Base-by-base conservation (phyloP, 2,888 invertebrate genomes). In the Conus canariensis region DNA sequence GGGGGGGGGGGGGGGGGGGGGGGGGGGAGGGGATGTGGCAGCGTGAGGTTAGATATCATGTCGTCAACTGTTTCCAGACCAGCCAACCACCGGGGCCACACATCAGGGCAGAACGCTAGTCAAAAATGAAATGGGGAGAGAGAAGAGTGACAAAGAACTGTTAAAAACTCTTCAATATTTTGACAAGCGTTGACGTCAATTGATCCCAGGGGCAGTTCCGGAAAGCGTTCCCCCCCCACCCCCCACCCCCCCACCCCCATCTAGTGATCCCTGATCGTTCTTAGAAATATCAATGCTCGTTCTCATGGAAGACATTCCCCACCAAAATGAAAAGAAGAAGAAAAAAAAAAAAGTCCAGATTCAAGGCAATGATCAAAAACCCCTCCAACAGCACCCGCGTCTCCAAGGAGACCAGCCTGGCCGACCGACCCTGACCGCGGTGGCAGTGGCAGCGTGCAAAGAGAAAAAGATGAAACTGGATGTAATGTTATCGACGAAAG, bases 351-450 rank as follows among this genome's bases (percentile, higher is more conserved):
- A 16, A 16, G 82, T 83, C 82, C 19, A 83, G 25, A 58, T 58
- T 83, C 58, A 83, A 83, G 82, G 82, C 82, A 22, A 25, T 58
- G 82, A 83, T 83, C 82, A 83, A 83, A 83, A 83, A 83, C 82
- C 25, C 58, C n/a, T 83, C 58, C 58, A 19, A 83, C 22, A 58
- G 82, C 77, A 56, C 16, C 10, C 10, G 45, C 80, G 80, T 80
- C 30, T 80, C 80, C 80, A 45, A 80, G 80, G 80, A 80, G 80
- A 80, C 77, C 25, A 77, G 30, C 30, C 4, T 45, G 6, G 56
- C 56, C 8, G 6, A 16, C 9, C 19, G 30, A 19, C 56, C 6
- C 19, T 58, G 16, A 56, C 58, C 82, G 19, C 10, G 1, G 30
- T 16, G 77, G 9, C 25, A 30, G 77, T 10, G 25, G 64, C 10